These are phyloP conservation scores for Dinothrombium tinctorium DNA, from an alignment of 1,140 invertebrate genomes.

Conservation along the genomic window DNA sequence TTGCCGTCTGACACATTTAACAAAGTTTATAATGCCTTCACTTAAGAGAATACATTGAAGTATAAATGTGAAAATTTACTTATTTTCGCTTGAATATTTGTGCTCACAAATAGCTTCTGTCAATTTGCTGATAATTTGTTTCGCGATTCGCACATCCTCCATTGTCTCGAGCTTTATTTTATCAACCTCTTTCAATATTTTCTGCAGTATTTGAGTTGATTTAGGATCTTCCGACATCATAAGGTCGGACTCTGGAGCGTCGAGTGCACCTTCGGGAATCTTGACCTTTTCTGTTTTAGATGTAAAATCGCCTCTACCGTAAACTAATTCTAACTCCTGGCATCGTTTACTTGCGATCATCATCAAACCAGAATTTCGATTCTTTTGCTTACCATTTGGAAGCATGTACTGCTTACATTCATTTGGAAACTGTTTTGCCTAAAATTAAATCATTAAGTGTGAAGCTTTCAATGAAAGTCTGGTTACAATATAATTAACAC, in stretches of 20 bases:
- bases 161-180: not conserved
- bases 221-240: not conserved
- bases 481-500: constrained; percentile 4
- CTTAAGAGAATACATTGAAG: too few relatives aligned
- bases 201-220: not conserved
- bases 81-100: too few relatives aligned
- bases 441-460: not conserved
- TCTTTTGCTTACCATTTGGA: constrained; percentile 2
- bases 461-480: not conserved
- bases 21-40: too few relatives aligned
- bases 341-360: not conserved
- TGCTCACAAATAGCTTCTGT: not conserved
- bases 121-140: not conserved
- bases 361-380: constrained; percentile 6
- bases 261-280: constrained; percentile 1
- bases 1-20: too few relatives aligned
- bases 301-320: constrained; percentile 5
- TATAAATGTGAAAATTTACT: too few relatives aligned
- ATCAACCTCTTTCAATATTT: not conserved
- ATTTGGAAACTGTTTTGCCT: constrained; percentile 2
- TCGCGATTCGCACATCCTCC: constrained; percentile 1
- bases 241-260: not conserved
- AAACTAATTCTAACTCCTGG: constrained; percentile 4
- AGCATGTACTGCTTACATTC: constrained; percentile 1
- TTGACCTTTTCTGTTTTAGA: not conserved